Base-by-base conservation (phyloP, 2,797 vertebrate genomes). In the Nasua narica region DNA sequence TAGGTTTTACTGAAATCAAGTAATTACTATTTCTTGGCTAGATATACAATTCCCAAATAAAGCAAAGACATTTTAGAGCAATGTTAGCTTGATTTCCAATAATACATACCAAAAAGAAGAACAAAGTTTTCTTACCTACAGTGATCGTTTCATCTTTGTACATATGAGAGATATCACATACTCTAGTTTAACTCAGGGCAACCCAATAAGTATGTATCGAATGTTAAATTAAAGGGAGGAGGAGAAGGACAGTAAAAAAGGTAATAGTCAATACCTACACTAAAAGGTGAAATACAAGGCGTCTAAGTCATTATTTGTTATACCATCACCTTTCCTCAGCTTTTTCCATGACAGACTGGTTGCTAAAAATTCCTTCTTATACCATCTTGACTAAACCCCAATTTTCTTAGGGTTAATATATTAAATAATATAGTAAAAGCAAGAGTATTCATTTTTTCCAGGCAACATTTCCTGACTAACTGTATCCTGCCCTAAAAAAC, bases 1-100 rank as follows among this genome's bases (percentile, higher is more conserved):
- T 87, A 69, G 15, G 25, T 82, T 85, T 91, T 46, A n/a, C 35
- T 65, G 52, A 95, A 96, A 90, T 40, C 0, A 7, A 74, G 13
- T 85, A 88, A 91, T 96, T 94, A 85, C 78, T 88, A 15, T n/a
- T 93, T 72, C 35, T 94, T 43, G 32, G 48, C 69, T 79, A 69
- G 32, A 37, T 27, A 43, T 19, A 60, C 37, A 91, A 54, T 82
- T 90, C 50, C 32, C 25, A 78, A 93, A 82, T 78, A 81, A 85
- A 91, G 6, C 23, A 3, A 93, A 46, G 16, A 60, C 50, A 84
- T 81, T 23, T 65, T 67, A 69, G 18, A 87, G 27, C 14, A 77
- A 54, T 21, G 25, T 83, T 79, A 87, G 23, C 9, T 83, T 81
- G 27, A 52, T 79, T 93, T 93, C 11, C 48, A 94, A 54, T 25